Evolutionary conservation across 2,888 invertebrate genomes (phyloP).

Genomic region (Cabera pusaria): DNA sequence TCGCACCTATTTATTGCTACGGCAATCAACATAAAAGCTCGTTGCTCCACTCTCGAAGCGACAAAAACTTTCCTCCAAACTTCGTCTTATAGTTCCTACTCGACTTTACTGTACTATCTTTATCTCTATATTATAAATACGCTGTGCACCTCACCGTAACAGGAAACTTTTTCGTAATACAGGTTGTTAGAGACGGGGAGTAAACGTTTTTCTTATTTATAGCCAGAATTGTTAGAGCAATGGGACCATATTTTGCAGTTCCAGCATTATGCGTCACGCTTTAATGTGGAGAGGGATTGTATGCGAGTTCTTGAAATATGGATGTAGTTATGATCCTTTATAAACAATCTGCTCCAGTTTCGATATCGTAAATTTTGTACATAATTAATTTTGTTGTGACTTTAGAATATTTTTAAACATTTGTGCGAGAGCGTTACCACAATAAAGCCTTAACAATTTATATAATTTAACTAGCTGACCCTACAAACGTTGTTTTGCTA

Average conservation of each 20-base stretch:
- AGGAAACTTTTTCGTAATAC: constrained; percentile 28
- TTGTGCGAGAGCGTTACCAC: too few relatives aligned
- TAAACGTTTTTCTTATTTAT: constrained; percentile 34
- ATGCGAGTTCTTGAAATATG: not conserved
- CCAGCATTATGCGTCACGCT: constrained; percentile 19
- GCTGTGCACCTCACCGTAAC: constrained; percentile 27
- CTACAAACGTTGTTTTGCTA: too few relatives aligned
- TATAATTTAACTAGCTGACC: too few relatives aligned
- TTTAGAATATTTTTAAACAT: too few relatives aligned
- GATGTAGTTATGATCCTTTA: too few relatives aligned
- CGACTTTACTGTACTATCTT: constrained; percentile 8
- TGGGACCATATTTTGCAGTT: constrained; percentile 30
- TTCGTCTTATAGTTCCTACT: constrained; percentile 11
- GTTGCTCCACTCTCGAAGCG: constrained; percentile 26
- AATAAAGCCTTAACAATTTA: too few relatives aligned
- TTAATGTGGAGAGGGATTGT: not conserved
- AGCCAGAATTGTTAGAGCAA: constrained; percentile 27
- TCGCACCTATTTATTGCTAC: constrained; percentile 53
- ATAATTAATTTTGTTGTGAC: too few relatives aligned
- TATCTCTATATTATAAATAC: constrained; percentile 1
- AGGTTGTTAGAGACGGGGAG: constrained; percentile 35
- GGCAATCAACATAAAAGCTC: constrained; percentile 69
- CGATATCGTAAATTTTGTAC: too few relatives aligned
- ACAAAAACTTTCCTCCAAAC: constrained; percentile 26
- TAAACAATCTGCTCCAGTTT: too few relatives aligned